A percentile compares a stretch with the other conserved stretches of the same genome.
Conservation (phyloP, 1,140 invertebrate genomes). For the Drosophila ohnishii region DNA sequence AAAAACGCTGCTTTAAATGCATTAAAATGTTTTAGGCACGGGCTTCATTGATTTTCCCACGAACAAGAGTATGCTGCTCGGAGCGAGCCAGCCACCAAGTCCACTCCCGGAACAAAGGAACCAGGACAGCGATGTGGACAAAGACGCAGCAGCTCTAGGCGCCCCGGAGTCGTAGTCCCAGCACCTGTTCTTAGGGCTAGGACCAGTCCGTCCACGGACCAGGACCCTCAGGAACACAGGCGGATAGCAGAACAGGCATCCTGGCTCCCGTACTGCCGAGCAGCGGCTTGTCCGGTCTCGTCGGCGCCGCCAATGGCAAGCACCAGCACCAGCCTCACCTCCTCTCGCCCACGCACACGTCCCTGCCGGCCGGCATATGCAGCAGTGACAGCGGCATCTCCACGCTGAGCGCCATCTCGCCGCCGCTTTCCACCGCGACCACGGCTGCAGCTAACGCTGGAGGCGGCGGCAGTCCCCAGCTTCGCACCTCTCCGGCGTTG, state of each 20-base stretch:
- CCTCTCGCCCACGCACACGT: conserved; percentile 73
- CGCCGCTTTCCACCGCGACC: conserved; percentile 66
- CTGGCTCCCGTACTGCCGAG: conserved; percentile 80
- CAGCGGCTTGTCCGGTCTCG: conserved; percentile 66
- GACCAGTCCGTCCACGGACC: conserved; percentile 5
- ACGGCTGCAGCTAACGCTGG: conserved; percentile 43
- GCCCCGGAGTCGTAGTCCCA: conserved; percentile 19
- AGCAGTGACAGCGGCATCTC: conserved; percentile 80
- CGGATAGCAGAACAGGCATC: conserved; percentile 38
- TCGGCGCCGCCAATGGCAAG: conserved; percentile 51
- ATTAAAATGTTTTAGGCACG: conserved; percentile 64
- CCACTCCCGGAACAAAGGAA: conserved; percentile 44
- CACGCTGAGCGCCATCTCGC: conserved; percentile 73
- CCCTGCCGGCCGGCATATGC: conserved; percentile 71
- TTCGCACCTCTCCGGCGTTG: conserved; percentile 62
- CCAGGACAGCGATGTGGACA: conserved; percentile 35
- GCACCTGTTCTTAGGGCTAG: conserved; percentile 7
- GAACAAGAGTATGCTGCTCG: conserved; percentile 67
- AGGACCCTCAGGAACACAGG: conserved; percentile 16
- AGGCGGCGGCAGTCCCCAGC: conserved; percentile 60
- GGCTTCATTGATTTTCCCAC: conserved; percentile 76
- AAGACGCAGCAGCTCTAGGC: conserved; percentile 47
- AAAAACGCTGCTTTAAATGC: conserved; percentile 74
- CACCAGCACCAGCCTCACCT: conserved; percentile 52
- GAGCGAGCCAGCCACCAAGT: conserved; percentile 16